These are phyloP conservation scores for Rhabdomys dilectus DNA, from an alignment of 2,113 vertebrate genomes.

Conservation along the genomic window DNA sequence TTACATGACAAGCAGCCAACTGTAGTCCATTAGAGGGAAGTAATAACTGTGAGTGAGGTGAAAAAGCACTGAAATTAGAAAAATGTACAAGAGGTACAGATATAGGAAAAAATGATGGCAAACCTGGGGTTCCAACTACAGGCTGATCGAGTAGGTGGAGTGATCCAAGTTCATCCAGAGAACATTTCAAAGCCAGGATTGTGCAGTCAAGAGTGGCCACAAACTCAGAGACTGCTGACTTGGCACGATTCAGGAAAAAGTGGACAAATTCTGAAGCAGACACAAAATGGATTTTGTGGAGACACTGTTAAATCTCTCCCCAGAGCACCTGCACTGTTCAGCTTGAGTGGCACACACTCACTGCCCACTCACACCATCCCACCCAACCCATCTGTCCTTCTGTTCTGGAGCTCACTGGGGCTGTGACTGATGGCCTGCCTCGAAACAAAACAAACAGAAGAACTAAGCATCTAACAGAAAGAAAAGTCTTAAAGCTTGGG, in stretches of 20 bases:
- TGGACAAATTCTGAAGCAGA: background rate
- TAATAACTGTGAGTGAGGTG: background rate
- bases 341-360: background rate
- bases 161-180: conserved; percentile 30
- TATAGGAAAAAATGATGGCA: background rate
- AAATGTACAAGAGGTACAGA: background rate
- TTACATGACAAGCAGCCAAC: background rate
- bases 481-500: background rate
- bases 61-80: background rate
- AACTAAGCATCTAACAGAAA: background rate
- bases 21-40: background rate
- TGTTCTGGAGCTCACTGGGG: background rate
- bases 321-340: background rate
- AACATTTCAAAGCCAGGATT: background rate
- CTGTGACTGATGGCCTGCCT: background rate
- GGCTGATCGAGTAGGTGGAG: background rate
- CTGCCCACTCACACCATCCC: background rate
- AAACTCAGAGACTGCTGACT: background rate
- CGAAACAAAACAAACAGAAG: background rate
- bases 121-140: background rate
- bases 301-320: background rate
- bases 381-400: no score
- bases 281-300: background rate
- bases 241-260: background rate
- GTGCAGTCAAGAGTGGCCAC: background rate